Evolutionary conservation across 1,140 invertebrate species (phyloP).

Genomic region (Procambarus clarkii): DNA sequence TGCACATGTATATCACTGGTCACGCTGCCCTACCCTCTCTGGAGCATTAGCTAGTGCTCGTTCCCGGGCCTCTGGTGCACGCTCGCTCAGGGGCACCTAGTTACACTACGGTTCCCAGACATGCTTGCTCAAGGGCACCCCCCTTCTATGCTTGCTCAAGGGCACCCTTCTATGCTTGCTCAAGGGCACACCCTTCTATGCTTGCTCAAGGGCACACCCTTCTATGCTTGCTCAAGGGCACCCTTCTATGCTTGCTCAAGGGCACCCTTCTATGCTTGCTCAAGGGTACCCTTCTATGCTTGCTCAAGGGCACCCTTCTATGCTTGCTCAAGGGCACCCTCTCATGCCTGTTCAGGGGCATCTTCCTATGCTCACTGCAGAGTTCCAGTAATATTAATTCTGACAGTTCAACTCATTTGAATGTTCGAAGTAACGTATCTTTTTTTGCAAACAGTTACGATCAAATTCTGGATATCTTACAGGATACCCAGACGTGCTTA

Average conservation of each 20-base stretch:
- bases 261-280: not conserved
- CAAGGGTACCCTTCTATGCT: not conserved
- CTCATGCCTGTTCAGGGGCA: too few species aligned
- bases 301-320: not conserved
- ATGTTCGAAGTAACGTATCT: too few species aligned
- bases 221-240: too few species aligned
- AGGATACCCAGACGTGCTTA: too few species aligned
- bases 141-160: not conserved
- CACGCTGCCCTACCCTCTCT: slow-evolving; percentile 1
- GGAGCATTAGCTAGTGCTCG: not conserved
- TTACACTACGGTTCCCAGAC: not conserved
- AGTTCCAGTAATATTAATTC: not conserved
- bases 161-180: too few species aligned
- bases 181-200: not conserved
- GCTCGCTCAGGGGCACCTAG: not conserved
- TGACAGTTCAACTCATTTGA: not conserved
- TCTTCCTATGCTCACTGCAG: not conserved
- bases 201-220: not conserved
- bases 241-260: too few species aligned
- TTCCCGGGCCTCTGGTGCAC: not conserved
- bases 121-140: not conserved
- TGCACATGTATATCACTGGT: not conserved
- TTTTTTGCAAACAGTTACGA: too few species aligned
- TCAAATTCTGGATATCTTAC: too few species aligned
- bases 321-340: not conserved